phyloP scores from a whole-genome alignment of 1,140 invertebrate species.

The Drosophila paulistorum region DNA sequence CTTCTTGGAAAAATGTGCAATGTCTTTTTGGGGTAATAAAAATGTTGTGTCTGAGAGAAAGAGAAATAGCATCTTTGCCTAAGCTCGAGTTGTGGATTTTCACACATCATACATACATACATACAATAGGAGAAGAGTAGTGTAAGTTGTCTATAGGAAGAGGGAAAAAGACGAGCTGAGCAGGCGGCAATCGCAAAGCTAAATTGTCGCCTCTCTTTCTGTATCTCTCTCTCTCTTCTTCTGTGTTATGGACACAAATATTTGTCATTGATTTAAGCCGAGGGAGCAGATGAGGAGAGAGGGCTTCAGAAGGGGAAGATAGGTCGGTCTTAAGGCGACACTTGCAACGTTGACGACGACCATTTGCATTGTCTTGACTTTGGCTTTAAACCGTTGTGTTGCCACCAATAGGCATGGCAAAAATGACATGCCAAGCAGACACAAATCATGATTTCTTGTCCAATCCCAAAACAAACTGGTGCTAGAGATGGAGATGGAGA shows the following conservation, averaged over 20 bases:
- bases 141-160: background rate
- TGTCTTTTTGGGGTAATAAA: constrained; percentile 21
- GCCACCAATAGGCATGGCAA: constrained; percentile 45
- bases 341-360: constrained; percentile 44
- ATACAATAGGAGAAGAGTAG: background rate
- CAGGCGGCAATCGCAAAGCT: background rate
- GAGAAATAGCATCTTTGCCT: constrained; percentile 1
- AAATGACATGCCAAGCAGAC: constrained; percentile 61
- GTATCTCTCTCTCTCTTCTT: background rate
- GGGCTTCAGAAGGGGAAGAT: too few species aligned
- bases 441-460: constrained; percentile 75
- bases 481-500: background rate
- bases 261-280: constrained; percentile 79
- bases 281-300: background rate
- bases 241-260: constrained; percentile 57
- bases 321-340: constrained; percentile 24
- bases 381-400: constrained; percentile 17
- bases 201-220: background rate
- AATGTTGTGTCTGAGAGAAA: background rate
- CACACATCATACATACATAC: constrained; percentile 20
- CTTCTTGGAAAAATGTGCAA: constrained; percentile 19
- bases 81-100: constrained; percentile 20
- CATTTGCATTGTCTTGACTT: constrained; percentile 61
- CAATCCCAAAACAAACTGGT: constrained; percentile 19
- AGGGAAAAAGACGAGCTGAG: background rate